phyloP scores from a whole-genome alignment of 2,888 invertebrate species.

The Clitarchus hookeri region DNA sequence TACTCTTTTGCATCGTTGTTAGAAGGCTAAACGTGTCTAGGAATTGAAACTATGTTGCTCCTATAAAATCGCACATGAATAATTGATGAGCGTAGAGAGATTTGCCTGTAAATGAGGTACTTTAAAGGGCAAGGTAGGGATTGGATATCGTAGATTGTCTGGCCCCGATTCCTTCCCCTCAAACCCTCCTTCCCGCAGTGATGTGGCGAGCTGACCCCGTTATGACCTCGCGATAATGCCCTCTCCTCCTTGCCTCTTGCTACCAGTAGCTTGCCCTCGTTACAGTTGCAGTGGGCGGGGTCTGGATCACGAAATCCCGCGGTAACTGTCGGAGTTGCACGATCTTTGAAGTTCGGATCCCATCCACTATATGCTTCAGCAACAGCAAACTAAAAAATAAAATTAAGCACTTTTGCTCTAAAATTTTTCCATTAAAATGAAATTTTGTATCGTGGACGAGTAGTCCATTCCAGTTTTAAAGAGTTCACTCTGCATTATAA shows the following conservation, averaged over 20 bases:
- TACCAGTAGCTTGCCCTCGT: background rate
- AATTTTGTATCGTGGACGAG: no score
- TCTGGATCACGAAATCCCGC: background rate
- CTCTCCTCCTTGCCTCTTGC: background rate
- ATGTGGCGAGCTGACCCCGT: background rate
- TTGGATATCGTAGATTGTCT: background rate
- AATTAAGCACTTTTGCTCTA: no score
- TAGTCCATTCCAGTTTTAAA: no score
- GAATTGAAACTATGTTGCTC: background rate
- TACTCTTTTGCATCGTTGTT: background rate
- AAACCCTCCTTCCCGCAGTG: background rate
- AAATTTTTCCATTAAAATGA: no score
- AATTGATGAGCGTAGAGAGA: background rate
- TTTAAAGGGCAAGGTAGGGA: background rate
- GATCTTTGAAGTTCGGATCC: background rate
- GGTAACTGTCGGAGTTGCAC: background rate
- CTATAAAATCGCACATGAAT: background rate
- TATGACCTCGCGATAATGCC: background rate
- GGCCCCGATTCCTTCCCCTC: background rate
- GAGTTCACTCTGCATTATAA: no score
- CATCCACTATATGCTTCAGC: background rate
- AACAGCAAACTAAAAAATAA: no score
- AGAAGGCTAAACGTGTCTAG: background rate
- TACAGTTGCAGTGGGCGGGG: background rate
- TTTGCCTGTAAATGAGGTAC: background rate